phyloP scores from a whole-genome alignment of 2,797 vertebrate species.

The Typhlichthys subterraneus region DNA sequence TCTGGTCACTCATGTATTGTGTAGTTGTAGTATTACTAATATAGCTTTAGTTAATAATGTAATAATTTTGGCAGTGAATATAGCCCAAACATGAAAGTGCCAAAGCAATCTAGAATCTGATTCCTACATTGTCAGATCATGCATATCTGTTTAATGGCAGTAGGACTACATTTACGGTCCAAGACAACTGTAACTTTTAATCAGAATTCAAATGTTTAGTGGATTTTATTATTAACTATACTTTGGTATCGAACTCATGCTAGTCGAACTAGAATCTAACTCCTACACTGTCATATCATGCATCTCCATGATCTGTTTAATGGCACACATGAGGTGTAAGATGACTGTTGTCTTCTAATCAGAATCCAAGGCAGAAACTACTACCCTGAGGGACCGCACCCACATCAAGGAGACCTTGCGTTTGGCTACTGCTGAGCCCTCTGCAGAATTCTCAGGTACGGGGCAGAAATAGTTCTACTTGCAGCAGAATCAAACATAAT shows the following conservation, averaged over 20 bases:
- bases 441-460: slow-evolving; percentile 86
- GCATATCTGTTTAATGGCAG: too few species aligned
- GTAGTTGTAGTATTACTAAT: slow-evolving; percentile 1
- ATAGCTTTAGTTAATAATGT: neutral
- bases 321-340: slow-evolving; percentile 1
- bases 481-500: slow-evolving; percentile 43
- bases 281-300: neutral
- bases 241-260: too few species aligned
- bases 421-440: slow-evolving; percentile 80
- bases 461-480: slow-evolving; percentile 15
- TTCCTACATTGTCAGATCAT: too few species aligned
- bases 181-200: too few species aligned
- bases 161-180: too few species aligned
- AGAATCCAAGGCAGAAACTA: slow-evolving; percentile 64
- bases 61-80: neutral
- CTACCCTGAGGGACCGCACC: slow-evolving; percentile 81
- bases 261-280: neutral
- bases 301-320: neutral
- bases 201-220: too few species aligned
- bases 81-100: too few species aligned
- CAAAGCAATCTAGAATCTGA: too few species aligned
- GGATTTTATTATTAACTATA: too few species aligned
- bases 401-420: slow-evolving; percentile 91
- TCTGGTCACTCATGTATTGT: slow-evolving; percentile 30
- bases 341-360: slow-evolving; percentile 23